phyloP scores from a whole-genome alignment of 1,140 invertebrate species.

The Sweltsa coloradensis region DNA sequence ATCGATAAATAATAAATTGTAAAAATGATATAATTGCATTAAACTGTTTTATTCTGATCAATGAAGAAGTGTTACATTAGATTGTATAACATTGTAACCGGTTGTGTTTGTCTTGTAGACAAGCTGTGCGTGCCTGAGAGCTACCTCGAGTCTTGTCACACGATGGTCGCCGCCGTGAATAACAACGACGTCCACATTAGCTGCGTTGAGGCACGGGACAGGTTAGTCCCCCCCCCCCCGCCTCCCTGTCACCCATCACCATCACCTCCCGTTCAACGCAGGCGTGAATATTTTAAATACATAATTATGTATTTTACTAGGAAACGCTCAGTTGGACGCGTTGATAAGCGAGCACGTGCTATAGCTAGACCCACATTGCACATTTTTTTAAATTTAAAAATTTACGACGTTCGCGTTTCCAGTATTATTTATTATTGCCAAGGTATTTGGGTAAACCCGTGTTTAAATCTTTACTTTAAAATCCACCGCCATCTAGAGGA shows the following conservation, averaged over 20 bases:
- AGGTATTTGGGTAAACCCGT: too few species aligned
- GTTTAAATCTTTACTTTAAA: too few species aligned
- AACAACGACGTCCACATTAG: constrained; percentile 44
- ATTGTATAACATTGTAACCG: too few species aligned
- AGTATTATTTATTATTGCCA: too few species aligned
- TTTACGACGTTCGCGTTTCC: background rate
- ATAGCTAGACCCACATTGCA: constrained; percentile 8
- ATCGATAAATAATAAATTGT: too few species aligned
- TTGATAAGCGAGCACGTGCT: too few species aligned
- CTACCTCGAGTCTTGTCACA: constrained; percentile 43
- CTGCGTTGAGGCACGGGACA: constrained; percentile 54
- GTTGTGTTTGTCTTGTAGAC: constrained; percentile 39
- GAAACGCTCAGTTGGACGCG: too few species aligned
- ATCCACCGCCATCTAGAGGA: too few species aligned
- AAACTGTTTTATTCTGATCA: too few species aligned
- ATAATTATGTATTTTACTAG: too few species aligned
- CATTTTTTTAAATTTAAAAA: background rate
- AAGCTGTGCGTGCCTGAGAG: constrained; percentile 56
- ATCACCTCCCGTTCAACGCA: background rate
- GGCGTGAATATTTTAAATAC: background rate
- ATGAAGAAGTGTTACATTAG: too few species aligned
- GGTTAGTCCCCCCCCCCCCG: constrained; percentile 27
- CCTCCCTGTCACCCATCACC: background rate
- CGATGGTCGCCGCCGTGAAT: constrained; percentile 50
- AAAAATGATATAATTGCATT: too few species aligned